phyloP scores from a whole-genome alignment of 2,888 invertebrate genomes.

The Phaedon cochleariae region DNA sequence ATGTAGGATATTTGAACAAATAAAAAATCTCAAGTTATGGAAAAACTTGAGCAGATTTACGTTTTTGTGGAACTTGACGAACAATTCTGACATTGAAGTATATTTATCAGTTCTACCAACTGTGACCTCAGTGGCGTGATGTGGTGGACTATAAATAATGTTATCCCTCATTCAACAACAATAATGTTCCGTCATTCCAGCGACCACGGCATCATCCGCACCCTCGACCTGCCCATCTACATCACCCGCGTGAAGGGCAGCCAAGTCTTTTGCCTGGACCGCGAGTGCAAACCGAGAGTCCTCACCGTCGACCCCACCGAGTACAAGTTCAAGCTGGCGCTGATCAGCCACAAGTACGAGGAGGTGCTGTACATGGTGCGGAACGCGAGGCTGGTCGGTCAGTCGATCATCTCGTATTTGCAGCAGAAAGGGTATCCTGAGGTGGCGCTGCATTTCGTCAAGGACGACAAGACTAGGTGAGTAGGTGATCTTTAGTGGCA shows the following conservation, averaged over 20 bases:
- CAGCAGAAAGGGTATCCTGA: conserved; percentile 99
- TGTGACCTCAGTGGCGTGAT: too few species aligned
- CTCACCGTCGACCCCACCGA: conserved; percentile 97
- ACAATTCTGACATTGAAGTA: too few species aligned
- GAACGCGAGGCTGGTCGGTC: conserved; percentile 95
- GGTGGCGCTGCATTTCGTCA: conserved; percentile 98
- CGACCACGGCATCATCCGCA: conserved; percentile 98
- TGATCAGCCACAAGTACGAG: conserved; percentile 95
- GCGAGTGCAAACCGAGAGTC: conserved; percentile 90
- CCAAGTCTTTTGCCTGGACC: conserved; percentile 92
- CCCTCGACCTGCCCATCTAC: conserved; percentile 96
- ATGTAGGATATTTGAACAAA: too few species aligned
- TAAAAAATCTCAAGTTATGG: too few species aligned
- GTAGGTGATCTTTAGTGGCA: background rate
- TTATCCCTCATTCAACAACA: too few species aligned
- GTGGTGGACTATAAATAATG: too few species aligned
- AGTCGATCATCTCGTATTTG: conserved; percentile 97
- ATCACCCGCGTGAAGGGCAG: conserved; percentile 90
- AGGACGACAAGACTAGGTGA: conserved; percentile 94
- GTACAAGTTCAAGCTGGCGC: conserved; percentile 95
- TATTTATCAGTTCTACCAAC: too few species aligned
- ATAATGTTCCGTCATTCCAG: conserved; percentile 59
- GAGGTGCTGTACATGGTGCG: conserved; percentile 95
- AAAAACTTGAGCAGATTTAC: too few species aligned
- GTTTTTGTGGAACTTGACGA: too few species aligned